A percentile compares a stretch with the other conserved stretches of the same genome.
These are phyloP conservation scores for Magallana ariakensis DNA, from an alignment of 1,140 invertebrate genomes.

Conservation along the genomic window DNA sequence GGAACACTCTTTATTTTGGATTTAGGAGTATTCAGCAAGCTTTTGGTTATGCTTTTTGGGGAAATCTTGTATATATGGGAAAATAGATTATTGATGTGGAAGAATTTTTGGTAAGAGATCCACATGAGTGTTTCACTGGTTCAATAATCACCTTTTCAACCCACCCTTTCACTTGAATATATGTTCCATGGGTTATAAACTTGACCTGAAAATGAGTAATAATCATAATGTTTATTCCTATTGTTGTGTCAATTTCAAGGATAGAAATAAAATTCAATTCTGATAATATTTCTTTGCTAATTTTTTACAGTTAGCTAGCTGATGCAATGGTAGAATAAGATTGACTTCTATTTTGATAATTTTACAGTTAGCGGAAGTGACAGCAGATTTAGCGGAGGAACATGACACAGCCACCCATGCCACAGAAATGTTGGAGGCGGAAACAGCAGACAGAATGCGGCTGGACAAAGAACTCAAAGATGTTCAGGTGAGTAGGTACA, in stretches of 20 bases:
- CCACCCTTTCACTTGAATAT: neutral
- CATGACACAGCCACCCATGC: constrained; percentile 92
- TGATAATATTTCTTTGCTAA: too few species aligned
- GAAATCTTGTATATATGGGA: neutral
- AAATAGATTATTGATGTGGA: too few species aligned
- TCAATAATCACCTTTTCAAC: neutral
- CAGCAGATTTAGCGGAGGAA: constrained; percentile 94
- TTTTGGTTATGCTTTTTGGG: neutral
- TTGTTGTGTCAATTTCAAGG: too few species aligned
- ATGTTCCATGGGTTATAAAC: too few species aligned
- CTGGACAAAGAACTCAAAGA: constrained; percentile 92
- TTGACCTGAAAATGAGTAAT: too few species aligned
- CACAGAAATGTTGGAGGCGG: constrained; percentile 92
- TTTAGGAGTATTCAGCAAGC: neutral
- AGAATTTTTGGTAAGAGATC: neutral
- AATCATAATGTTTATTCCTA: too few species aligned
- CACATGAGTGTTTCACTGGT: neutral
- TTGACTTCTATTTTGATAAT: too few species aligned
- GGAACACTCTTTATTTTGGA: neutral
- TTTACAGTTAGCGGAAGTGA: constrained; percentile 91
- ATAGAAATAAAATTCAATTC: too few species aligned
- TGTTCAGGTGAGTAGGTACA: constrained; percentile 82
- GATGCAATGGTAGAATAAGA: too few species aligned
- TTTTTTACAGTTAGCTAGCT: too few species aligned
- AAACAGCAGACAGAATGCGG: constrained; percentile 82